phyloP scores from a whole-genome alignment of 2,888 invertebrate genomes.

The Syrista parreyssii region DNA sequence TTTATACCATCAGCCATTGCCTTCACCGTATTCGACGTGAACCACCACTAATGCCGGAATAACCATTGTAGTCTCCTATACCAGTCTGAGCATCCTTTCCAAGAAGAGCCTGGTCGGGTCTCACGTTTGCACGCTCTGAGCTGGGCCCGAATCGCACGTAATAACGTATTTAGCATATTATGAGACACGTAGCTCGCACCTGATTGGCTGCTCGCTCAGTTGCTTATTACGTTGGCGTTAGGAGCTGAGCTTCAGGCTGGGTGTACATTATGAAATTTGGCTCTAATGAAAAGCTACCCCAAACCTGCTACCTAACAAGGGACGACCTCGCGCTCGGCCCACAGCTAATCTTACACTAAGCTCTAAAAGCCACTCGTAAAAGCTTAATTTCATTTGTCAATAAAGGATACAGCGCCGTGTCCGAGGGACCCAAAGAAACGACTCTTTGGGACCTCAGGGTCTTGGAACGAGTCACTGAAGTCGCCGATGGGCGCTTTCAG shows the following conservation, averaged over 20 bases:
- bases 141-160: constrained; percentile 6
- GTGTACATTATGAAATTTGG: constrained; percentile 32
- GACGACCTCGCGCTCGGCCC: constrained; percentile 8
- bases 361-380: constrained; percentile 21
- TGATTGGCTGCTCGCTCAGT: constrained; percentile 3
- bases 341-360: constrained; percentile 1
- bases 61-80: neutral
- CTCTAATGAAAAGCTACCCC: constrained; percentile 34
- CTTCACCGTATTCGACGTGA: neutral
- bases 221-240: constrained; percentile 15
- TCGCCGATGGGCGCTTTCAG: neutral
- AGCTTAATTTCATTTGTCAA: constrained; percentile 26
- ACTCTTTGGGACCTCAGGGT: neutral
- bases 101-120: neutral
- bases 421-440: neutral
- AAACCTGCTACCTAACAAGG: neutral
- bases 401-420: neutral
- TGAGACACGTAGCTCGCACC: constrained; percentile 7
- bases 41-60: neutral
- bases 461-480: neutral
- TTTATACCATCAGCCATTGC: neutral
- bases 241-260: constrained; percentile 20
- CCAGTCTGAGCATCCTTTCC: neutral
- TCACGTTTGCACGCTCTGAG: neutral
- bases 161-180: constrained; percentile 25